phyloP scores from a whole-genome alignment of 2,113 vertebrate species.

The Labeo rohita region DNA sequence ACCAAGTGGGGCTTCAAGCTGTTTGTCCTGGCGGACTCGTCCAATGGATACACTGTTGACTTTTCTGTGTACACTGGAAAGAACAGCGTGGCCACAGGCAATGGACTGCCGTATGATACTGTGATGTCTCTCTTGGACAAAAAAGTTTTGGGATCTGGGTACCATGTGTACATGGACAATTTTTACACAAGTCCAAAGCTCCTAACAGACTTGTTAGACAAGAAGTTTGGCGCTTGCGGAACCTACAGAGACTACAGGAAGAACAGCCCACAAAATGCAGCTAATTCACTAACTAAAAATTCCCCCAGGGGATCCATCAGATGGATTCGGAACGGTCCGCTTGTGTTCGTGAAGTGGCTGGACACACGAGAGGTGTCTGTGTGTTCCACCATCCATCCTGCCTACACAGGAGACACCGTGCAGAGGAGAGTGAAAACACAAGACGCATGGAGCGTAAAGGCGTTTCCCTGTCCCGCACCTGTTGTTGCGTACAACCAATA shows the following conservation, averaged over 20 bases:
- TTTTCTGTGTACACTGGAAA: constrained; percentile 40
- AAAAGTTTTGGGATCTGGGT: constrained; percentile 25
- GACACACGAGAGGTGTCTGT: constrained; percentile 50
- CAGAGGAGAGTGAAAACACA: constrained; percentile 39
- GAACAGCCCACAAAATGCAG: neutral
- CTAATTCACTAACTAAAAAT: neutral
- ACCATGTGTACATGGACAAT: constrained; percentile 45
- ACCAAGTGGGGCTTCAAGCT: constrained; percentile 32
- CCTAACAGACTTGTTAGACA: constrained; percentile 5
- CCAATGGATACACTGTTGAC: constrained; percentile 45
- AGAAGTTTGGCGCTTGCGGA: constrained; percentile 37
- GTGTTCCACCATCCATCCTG: constrained; percentile 47
- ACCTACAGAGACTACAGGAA: constrained; percentile 30
- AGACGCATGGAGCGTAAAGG: constrained; percentile 1
- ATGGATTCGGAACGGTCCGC: constrained; percentile 45
- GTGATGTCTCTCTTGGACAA: constrained; percentile 19
- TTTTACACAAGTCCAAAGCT: constrained; percentile 52
- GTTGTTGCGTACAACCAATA: constrained; percentile 37
- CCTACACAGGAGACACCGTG: constrained; percentile 10
- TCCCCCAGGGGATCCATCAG: constrained; percentile 29
- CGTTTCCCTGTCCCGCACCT: constrained; percentile 24
- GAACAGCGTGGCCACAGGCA: neutral
- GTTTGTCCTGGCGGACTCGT: constrained; percentile 26
- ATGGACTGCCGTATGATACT: constrained; percentile 38
- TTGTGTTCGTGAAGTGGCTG: constrained; percentile 59